Percentiles rank a stretch among this genome's conserved stretches.
Conservation (phyloP, 2,113 vertebrate genomes). For the Corynorhinus townsendii region DNA sequence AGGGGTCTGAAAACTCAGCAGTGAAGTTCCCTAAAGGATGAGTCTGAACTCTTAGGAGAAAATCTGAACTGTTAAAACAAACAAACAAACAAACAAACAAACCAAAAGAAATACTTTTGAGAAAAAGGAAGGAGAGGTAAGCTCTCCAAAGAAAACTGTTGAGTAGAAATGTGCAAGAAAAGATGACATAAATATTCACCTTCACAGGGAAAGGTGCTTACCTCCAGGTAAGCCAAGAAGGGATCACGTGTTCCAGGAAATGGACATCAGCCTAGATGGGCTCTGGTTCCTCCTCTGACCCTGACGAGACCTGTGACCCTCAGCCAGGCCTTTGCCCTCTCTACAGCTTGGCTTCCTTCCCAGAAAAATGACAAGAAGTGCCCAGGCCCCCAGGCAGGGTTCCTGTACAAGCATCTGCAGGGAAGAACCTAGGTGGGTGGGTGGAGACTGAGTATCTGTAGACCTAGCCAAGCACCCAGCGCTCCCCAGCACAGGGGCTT, state of each 20-base stretch:
- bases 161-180: background rate
- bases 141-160: background rate
- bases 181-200: background rate
- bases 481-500: background rate
- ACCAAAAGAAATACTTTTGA: background rate
- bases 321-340: background rate
- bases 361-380: background rate
- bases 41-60: background rate
- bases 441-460: background rate
- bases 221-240: background rate
- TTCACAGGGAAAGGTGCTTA: background rate
- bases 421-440: background rate
- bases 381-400: background rate
- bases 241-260: background rate
- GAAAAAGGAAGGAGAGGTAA: background rate
- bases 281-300: background rate
- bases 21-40: background rate
- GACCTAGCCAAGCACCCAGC: rapidly evolving
- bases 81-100: no score
- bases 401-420: background rate
- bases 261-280: background rate
- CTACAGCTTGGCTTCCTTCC: background rate
- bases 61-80: background rate
- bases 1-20: background rate
- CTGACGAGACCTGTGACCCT: background rate